Base-by-base conservation (phyloP, 2,797 vertebrate species). In the Pempheris klunzingeri region DNA sequence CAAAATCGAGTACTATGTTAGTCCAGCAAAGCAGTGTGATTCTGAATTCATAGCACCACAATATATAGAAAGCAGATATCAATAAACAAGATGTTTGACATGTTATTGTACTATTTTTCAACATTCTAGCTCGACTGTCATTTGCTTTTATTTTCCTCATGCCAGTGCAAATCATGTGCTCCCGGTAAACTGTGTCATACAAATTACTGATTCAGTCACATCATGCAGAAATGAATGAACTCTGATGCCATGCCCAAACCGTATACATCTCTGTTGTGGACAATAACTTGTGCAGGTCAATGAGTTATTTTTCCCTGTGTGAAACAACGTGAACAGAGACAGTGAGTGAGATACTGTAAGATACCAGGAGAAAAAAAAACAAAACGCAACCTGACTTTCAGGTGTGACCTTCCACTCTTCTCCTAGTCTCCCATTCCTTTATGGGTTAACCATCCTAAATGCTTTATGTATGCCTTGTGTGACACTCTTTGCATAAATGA, bases 401-500 rank as follows among this genome's bases (percentile, higher is more conserved):
- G 90, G 77, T 90, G 85, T 94, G 95, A 95, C 94, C 95, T 95
- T 95, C 93, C 90, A 82, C 78, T 93, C 83, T 61, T 90, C 85
- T 91, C 82, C 74, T 75, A 90, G 88, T 85, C 94, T 96, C 93
- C 94, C 92, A 94, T 96, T 97, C 94, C 94, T 95, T 94, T 95
- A 94, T 76, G 93, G 96, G 96, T 97, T 97, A 97, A 97, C 94
- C 93, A 94, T 96, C 96, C 95, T 97, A 96, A 98, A 97, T 96
- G 96, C 94, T 96, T 97, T 96, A 97, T 98, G 97, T 97, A 97
- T 98, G 96, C 97, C 97, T 97, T 96, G 96, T 96, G 96, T 95
- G 95, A 97, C 96, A 97, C 96, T 96, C 96, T 98, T 97, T 99
- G 97, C 97, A 99, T 99, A 98, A 97, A 97, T 97, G 96, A 97